These are phyloP conservation scores for Gymnosoma rotundatum DNA, from an alignment of 2,888 invertebrate genomes.

Conservation along the genomic window DNA sequence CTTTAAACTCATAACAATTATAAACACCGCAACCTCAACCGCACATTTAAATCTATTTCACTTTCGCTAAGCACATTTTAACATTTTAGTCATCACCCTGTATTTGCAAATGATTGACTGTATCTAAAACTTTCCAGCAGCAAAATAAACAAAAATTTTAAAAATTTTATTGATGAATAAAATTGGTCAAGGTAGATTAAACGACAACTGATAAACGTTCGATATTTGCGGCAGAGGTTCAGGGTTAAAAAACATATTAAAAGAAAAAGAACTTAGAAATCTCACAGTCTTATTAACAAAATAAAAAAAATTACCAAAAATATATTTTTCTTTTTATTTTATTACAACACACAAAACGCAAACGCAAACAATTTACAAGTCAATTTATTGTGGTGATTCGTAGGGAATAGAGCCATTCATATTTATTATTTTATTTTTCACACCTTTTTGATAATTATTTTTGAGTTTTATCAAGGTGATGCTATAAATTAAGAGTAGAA, in stretches of 20 bases:
- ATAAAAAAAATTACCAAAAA: too few species aligned
- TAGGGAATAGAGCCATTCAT: too few species aligned
- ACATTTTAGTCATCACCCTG: constrained; percentile 28
- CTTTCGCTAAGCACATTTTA: neutral
- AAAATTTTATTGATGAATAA: constrained; percentile 26
- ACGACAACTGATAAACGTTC: constrained; percentile 9
- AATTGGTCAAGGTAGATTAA: constrained; percentile 24
- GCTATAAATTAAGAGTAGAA: constrained; percentile 38
- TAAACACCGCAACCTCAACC: too few species aligned
- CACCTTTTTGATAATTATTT: neutral
- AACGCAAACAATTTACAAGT: too few species aligned
- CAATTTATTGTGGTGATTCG: too few species aligned
- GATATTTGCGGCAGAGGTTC: neutral
- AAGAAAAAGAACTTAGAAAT: neutral
- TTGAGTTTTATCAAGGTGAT: constrained; percentile 27
- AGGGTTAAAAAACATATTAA: constrained; percentile 8
- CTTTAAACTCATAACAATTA: too few species aligned
- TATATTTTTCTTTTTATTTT: too few species aligned
- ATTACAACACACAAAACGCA: too few species aligned
- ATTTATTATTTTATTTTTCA: neutral
- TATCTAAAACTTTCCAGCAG: constrained; percentile 20
- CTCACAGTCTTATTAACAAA: too few species aligned
- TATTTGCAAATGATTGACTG: constrained; percentile 30
- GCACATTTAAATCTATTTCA: neutral
- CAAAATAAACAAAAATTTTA: neutral